Conservation (phyloP, 2,888 invertebrate genomes). For the Doris montereyensis region DNA sequence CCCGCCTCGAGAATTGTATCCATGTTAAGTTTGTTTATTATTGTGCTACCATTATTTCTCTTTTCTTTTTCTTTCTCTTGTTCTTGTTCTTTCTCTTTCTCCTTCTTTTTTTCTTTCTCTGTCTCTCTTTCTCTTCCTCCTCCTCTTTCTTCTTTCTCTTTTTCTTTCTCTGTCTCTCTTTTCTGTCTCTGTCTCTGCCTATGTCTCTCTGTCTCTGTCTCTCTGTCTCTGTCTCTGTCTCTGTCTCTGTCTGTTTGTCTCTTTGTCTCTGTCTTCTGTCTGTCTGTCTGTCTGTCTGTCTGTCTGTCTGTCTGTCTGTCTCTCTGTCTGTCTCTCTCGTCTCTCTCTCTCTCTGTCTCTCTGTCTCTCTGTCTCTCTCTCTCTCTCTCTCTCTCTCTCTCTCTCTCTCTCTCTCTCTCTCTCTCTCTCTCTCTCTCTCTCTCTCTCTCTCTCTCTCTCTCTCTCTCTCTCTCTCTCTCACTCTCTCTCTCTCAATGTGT, state of each 20-base stretch:
- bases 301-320: too few relatives aligned
- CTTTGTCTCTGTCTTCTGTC: background rate
- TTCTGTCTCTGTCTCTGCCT: constrained; percentile 11
- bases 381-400: too few relatives aligned
- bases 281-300: background rate
- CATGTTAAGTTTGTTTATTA: too few relatives aligned
- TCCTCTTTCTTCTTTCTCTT: background rate
- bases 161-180: background rate
- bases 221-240: constrained; percentile 3
- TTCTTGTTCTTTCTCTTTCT: background rate
- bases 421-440: background rate
- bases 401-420: too few relatives aligned
- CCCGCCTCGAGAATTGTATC: too few relatives aligned
- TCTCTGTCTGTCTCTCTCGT: too few relatives aligned
- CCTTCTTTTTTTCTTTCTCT: background rate
- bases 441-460: background rate
- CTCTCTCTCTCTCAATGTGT: background rate
- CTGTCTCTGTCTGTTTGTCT: background rate
- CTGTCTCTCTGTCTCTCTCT: too few relatives aligned
- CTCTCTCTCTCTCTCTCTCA: background rate
- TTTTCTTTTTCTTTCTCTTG: background rate
- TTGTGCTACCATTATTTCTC: too few relatives aligned
- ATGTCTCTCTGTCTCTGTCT: constrained; percentile 3
- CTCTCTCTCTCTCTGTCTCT: too few relatives aligned
- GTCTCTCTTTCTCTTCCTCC: too few relatives aligned